These are phyloP conservation scores for Teleiodes luculella DNA, from an alignment of 2,888 invertebrate species.

Conservation along the genomic window DNA sequence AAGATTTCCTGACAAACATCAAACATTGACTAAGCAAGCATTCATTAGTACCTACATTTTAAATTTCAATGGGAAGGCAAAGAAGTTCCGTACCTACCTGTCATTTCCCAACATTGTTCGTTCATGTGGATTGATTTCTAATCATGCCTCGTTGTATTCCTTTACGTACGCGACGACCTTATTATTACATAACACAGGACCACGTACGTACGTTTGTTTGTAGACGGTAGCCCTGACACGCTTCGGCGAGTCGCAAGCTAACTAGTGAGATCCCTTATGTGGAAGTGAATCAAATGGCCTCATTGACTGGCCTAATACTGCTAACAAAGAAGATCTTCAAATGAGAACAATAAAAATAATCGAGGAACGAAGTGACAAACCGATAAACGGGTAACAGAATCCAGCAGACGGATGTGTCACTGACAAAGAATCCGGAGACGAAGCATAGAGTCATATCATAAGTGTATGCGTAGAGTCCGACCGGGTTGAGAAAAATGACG, in stretches of 20 bases:
- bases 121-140: not conserved
- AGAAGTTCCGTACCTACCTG: no score
- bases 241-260: conserved; percentile 54
- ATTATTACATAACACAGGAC: conserved; percentile 50
- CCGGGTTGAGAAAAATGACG: conserved; percentile 8
- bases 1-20: not conserved
- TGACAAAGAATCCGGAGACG: not conserved
- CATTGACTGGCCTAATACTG: conserved; percentile 2
- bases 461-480: conserved; percentile 7
- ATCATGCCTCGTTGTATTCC: not conserved
- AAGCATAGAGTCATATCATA: no score
- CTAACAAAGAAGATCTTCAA: not conserved
- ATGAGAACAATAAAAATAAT: not conserved
- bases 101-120: not conserved
- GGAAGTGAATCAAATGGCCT: conserved; percentile 22
- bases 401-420: conserved; percentile 4
- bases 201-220: conserved; percentile 48
- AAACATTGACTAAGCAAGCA: not conserved
- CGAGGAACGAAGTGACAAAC: not conserved
- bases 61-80: no score
- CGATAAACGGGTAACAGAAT: not conserved
- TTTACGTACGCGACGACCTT: conserved; percentile 24
- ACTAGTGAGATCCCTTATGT: conserved; percentile 59
- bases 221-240: conserved; percentile 73
- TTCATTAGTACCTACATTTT: no score